phyloP scores from a whole-genome alignment of 2,113 vertebrate species.

The Pterocles burchelli region DNA sequence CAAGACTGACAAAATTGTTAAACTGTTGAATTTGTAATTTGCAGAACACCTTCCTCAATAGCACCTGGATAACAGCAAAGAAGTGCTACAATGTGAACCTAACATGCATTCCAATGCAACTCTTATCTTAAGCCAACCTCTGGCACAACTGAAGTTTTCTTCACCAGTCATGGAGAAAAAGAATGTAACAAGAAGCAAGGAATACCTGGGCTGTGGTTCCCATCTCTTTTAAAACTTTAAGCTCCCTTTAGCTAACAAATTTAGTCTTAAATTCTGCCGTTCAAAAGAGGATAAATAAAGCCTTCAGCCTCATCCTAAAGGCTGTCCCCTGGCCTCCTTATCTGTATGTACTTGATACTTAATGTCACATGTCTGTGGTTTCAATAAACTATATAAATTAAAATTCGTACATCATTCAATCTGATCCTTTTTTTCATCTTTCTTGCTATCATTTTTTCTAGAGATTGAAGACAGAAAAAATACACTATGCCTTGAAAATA shows the following conservation, averaged over 20 bases:
- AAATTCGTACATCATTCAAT: background rate
- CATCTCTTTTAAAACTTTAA: background rate
- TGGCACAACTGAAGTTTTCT: background rate
- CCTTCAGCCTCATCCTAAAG: background rate
- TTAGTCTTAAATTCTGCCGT: background rate
- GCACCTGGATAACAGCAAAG: slow-evolving; percentile 37
- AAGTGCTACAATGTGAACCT: slow-evolving; percentile 30
- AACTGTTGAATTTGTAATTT: slow-evolving; percentile 64
- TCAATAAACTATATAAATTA: background rate
- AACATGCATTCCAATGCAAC: slow-evolving; percentile 46
- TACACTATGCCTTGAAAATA: background rate
- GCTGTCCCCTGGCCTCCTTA: background rate
- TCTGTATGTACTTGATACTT: background rate
- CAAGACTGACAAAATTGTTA: slow-evolving; percentile 69
- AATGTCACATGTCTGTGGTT: background rate
- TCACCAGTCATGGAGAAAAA: background rate
- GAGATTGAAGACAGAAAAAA: background rate
- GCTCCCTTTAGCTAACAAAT: background rate
- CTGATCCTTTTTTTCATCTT: background rate
- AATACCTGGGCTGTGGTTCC: background rate
- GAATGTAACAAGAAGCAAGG: background rate
- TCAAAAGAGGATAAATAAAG: background rate
- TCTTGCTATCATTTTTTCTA: background rate
- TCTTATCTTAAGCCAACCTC: slow-evolving; percentile 25
- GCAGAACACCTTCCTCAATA: slow-evolving; percentile 24